These are phyloP conservation scores for Pyrrhia umbra DNA, from an alignment of 2,888 invertebrate species.

Conservation along the genomic window DNA sequence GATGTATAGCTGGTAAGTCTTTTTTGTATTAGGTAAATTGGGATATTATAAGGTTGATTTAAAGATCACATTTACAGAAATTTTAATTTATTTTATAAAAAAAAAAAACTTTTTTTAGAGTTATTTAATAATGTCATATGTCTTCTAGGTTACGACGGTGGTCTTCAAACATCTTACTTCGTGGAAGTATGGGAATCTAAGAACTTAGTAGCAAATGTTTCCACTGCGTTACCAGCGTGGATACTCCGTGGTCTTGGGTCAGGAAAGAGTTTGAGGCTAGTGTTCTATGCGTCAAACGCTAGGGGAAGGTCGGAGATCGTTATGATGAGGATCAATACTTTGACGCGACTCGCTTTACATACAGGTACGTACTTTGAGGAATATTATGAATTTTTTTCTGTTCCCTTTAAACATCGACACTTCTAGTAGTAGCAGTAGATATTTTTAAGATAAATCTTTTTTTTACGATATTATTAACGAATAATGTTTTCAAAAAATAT, in stretches of 20 bases:
- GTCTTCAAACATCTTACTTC: constrained; percentile 93
- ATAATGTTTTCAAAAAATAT: no score
- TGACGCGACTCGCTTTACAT: constrained; percentile 81
- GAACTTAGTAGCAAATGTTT: constrained; percentile 92
- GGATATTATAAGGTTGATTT: no score
- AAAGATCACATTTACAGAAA: no score
- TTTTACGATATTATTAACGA: no score
- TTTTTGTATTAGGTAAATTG: no score
- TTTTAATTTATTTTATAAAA: no score
- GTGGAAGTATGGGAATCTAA: constrained; percentile 93
- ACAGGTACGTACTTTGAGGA: constrained; percentile 72
- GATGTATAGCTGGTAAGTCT: constrained; percentile 90
- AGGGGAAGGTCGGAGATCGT: constrained; percentile 95
- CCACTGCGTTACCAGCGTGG: constrained; percentile 93
- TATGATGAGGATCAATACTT: constrained; percentile 78
- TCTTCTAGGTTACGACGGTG: constrained; percentile 93
- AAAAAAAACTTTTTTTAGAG: not conserved
- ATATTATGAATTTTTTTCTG: no score
- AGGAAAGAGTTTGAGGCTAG: constrained; percentile 94
- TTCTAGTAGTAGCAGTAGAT: no score
- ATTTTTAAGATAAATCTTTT: no score
- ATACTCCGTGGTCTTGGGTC: constrained; percentile 94
- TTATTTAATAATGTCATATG: not conserved
- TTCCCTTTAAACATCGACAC: not conserved
- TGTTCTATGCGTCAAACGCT: constrained; percentile 95